Evolutionary conservation across 2,888 invertebrate species (phyloP), one percentile per base, ranked within the genome.

Genomic region (Norana najaformis): DNA sequence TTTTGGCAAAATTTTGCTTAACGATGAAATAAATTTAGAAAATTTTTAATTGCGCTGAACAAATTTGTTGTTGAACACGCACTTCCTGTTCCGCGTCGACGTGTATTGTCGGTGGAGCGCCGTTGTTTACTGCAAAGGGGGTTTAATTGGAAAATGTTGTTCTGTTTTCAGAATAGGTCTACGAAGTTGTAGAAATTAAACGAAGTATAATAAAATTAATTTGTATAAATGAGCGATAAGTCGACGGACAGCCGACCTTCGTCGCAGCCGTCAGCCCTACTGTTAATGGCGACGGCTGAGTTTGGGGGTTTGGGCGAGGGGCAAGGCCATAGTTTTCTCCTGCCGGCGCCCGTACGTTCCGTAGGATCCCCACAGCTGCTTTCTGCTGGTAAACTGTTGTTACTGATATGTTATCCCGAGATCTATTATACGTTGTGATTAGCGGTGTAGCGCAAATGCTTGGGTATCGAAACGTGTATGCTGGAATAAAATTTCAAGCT

Each of bases 221-320:
- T 36, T 18, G 85, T 36, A 37, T 13, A 36, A 36, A 85, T 85
- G 85, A 85, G 85, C 36, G 85, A 85, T 35, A 85, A 37, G 35
- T 85, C 85, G 36, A 23, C 85, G 4, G 85, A 35, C 85, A 85
- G 37, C 35, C 35, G 85, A 36, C 85, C 90, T 0, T 69, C 88
- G 30, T 39, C 88, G 30, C 90, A 89, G 69, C 89, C 89, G n/a
- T 90, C 90, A 16, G 90, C 90, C 85, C 47, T 90, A 13, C 85
- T 90, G 88, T 38, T 90, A 36, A 35, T 90, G 89, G 85, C 90
- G 36, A 39, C 90, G 36, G 89, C 89, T 85, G 47, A 89, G 88
- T 41, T 88, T 41, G 36, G 88, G 53, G 37, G 41, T 88, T 34
- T 53, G 85, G 18, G 39, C 37, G 23, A 53, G 35, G n/a, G n/a